A percentile compares a stretch with the other conserved stretches of the same genome.
Evolutionary conservation across 2,797 vertebrate species (phyloP).

Genomic region (Lagocephalus sceleratus): DNA sequence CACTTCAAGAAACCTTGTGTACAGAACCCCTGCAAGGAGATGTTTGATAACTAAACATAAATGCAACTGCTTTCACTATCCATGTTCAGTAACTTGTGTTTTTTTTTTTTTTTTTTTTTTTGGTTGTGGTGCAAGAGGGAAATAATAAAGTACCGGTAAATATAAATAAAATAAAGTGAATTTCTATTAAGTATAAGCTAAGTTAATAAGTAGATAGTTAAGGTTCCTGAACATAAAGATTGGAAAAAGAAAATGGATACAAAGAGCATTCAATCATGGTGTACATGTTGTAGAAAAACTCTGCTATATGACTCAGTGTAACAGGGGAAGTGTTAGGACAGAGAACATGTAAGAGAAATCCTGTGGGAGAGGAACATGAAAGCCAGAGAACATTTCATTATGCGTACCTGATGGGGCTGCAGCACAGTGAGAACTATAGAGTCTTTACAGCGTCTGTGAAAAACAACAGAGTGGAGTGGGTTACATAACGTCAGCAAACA

Average conservation of each 20-base stretch:
- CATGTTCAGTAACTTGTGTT: constrained; percentile 29
- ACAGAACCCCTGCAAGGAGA: constrained; percentile 24
- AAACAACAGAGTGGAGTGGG: constrained; percentile 65
- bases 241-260: background rate
- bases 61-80: constrained; percentile 21
- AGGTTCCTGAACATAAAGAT: too few relatives aligned
- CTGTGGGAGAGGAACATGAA: constrained; percentile 41
- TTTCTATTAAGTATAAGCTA: too few relatives aligned
- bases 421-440: constrained; percentile 93
- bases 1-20: constrained; percentile 30
- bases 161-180: too few relatives aligned
- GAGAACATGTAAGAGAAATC: constrained; percentile 33
- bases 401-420: constrained; percentile 93
- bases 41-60: constrained; percentile 2
- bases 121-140: too few relatives aligned
- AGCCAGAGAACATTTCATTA: constrained; percentile 38
- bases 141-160: too few relatives aligned
- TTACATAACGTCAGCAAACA: constrained; percentile 61
- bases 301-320: constrained; percentile 30
- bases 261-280: constrained; percentile 2
- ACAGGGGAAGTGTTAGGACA: constrained; percentile 30
- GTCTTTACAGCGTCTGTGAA: constrained; percentile 88
- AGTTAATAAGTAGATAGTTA: too few relatives aligned
- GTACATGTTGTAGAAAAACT: constrained; percentile 19
- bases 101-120: too few relatives aligned